Conservation (phyloP, 1,140 invertebrate genomes). For the Orchestia grillus region DNA sequence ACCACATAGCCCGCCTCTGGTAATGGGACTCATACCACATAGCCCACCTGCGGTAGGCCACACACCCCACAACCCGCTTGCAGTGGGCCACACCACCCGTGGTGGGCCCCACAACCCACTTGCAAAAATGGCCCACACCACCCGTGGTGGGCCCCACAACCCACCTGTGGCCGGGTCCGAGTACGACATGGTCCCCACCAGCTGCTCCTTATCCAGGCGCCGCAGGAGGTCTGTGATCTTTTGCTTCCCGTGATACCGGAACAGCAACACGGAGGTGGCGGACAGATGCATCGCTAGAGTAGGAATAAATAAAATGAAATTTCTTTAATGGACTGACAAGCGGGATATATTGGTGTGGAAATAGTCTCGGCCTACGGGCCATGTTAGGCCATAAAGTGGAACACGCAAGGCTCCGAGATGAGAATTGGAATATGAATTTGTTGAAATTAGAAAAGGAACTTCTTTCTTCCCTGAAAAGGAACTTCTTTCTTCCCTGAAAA, state of each 20-base stretch:
- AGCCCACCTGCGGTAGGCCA: not conserved
- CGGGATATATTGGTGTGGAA: no score
- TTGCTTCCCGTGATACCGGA: constrained; percentile 62
- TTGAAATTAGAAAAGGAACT: no score
- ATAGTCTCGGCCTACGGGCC: no score
- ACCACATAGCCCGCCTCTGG: not conserved
- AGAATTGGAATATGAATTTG: no score
- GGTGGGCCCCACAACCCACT: constrained; percentile 34
- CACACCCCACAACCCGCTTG: not conserved
- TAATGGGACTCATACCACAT: not conserved
- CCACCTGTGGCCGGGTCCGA: constrained; percentile 66
- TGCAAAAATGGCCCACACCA: constrained; percentile 19
- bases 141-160: not conserved
- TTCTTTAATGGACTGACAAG: no score
- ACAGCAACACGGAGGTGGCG: constrained; percentile 58
- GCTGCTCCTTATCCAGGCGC: constrained; percentile 65
- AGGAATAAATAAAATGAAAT: no score
- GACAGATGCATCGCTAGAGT: constrained; percentile 63
- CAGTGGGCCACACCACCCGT: not conserved
- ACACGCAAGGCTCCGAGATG: no score
- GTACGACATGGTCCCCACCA: constrained; percentile 63
- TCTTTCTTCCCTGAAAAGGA: no score
- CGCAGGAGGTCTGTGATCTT: constrained; percentile 56
- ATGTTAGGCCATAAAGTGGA: no score
- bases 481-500: no score